These are phyloP conservation scores for Tragelaphus strepsiceros DNA, from an alignment of 2,113 vertebrate species.

Conservation along the genomic window DNA sequence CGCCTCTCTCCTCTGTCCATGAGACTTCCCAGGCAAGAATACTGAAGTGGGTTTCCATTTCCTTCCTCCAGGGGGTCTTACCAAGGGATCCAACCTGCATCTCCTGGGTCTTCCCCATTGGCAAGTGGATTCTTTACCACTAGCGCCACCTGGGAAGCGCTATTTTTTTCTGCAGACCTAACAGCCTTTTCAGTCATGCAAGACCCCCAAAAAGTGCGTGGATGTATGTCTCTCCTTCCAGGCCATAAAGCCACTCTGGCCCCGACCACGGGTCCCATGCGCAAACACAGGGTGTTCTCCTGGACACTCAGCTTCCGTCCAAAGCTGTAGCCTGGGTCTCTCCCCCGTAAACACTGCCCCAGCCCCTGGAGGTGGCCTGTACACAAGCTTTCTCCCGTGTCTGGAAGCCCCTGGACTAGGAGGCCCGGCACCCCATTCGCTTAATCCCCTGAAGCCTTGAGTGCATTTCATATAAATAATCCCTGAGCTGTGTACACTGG, in stretches of 20 bases:
- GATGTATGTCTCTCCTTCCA: neutral
- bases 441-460: neutral
- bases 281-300: neutral
- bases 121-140: neutral
- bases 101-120: neutral
- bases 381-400: neutral
- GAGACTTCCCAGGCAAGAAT: neutral
- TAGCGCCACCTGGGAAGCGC: neutral
- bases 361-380: neutral
- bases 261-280: accelerated
- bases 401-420: neutral
- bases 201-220: neutral
- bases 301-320: neutral
- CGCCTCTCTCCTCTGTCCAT: neutral
- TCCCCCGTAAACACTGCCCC: neutral
- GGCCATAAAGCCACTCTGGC: neutral
- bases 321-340: neutral
- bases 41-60: neutral
- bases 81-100: neutral
- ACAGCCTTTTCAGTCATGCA: neutral
- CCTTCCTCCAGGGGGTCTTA: neutral
- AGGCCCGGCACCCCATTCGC: neutral
- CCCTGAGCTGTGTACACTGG: neutral
- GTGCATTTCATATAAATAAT: neutral
- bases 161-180: neutral